phyloP scores from a whole-genome alignment of 2,888 invertebrate genomes.

The Meloe dianella region DNA sequence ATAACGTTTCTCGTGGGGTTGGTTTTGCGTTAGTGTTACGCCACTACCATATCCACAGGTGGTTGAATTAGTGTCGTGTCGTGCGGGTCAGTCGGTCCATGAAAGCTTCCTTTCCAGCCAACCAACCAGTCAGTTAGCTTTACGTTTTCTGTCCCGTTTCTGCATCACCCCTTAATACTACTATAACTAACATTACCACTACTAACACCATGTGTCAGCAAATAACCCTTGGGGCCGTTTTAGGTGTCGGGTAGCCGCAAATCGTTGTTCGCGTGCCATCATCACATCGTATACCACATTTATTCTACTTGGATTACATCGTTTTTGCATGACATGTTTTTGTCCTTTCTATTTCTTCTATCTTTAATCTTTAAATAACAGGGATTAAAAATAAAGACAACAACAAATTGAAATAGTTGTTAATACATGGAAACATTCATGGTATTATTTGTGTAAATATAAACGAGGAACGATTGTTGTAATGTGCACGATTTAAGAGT shows the following conservation, averaged over 20 bases:
- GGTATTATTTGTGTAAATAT: slow-evolving; percentile 3
- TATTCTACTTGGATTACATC: not conserved
- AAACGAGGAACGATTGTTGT: slow-evolving; percentile 7
- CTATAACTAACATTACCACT: not conserved
- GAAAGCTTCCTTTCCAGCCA: slow-evolving; percentile 21
- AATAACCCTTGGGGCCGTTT: slow-evolving; percentile 21
- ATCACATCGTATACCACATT: not conserved
- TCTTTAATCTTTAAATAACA: too few species aligned
- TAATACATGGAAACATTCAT: not conserved
- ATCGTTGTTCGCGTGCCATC: slow-evolving; percentile 17
- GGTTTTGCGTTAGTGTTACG: slow-evolving; percentile 22
- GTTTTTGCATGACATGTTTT: not conserved
- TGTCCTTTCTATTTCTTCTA: not conserved
- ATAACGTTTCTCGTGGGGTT: slow-evolving; percentile 1
- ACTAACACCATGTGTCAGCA: slow-evolving; percentile 14
- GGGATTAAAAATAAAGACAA: slow-evolving; percentile 17
- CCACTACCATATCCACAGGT: slow-evolving; percentile 43
- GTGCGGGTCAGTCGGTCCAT: slow-evolving; percentile 41
- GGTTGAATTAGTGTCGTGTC: slow-evolving; percentile 50
- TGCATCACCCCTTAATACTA: not conserved
- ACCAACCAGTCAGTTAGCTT: slow-evolving; percentile 1
- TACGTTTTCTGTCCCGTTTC: not conserved
- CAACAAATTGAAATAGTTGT: slow-evolving; percentile 30
- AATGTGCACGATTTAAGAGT: slow-evolving; percentile 24
- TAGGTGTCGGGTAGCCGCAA: slow-evolving; percentile 21